Evolutionary conservation across 2,888 invertebrate genomes (phyloP), one percentile per base, ranked within the genome.

Genomic region (Epistrophe eligans): DNA sequence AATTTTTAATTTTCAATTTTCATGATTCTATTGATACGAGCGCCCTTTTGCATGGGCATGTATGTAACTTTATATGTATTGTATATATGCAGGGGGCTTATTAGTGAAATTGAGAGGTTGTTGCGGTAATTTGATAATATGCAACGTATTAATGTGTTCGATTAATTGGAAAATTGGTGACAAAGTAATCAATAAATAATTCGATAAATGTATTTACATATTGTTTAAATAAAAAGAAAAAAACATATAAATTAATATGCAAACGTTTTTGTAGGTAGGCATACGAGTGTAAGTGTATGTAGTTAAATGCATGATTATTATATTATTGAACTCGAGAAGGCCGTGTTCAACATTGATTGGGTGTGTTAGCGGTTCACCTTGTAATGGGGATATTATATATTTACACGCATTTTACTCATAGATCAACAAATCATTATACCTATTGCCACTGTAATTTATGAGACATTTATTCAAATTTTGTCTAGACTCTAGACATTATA

Each of bases 121-220:
- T 32, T 66, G 64, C 40, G 28, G 84, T 73, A 81, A 81, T 82
- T 74, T 70, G 62, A 70, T 81, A 85, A 77, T 73, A 77, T 43
- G 24, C 43, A 73, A 52, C 67, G 32, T 24, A 62, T 84, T 66
- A 66, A 73, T 79, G 79, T 24, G 58, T 72, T 73, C 66, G 70
- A 82, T 85, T 85, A 73, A 85, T 85, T 58, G 76, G 71, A 77
- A 81, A 81, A 81, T 80, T 77, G 84, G 84, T 84, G 84, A 84
- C 84, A 81, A 77, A 76, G 70, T 62, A 58, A 28, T 50, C 70
- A 43, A 76, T 74, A 72, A 74, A 71, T 62, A 24, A 11, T 35
- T 19, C 45, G 48, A 48, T 60, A 43, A 64, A 48, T 24, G 10
- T 9, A 43, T 15, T 15, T 43, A 24, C 40, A 43, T 40, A 62